A percentile compares a stretch with the other conserved stretches of the same genome.
These are phyloP conservation scores for Lordiphosa clarofinis DNA, from an alignment of 1,140 invertebrate genomes.

Conservation along the genomic window DNA sequence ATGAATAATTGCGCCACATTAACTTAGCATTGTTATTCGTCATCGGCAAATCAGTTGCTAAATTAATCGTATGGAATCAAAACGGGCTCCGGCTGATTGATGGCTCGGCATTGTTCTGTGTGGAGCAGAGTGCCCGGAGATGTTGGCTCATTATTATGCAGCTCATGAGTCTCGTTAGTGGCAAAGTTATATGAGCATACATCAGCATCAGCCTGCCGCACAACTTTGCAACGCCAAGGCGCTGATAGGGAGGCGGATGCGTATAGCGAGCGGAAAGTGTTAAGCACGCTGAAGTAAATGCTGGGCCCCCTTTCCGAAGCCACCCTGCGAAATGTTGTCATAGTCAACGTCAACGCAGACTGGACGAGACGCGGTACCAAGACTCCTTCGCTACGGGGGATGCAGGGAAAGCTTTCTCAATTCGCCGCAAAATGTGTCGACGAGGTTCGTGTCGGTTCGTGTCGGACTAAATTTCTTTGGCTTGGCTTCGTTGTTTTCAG, in stretches of 20 bases:
- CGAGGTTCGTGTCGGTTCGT: slow-evolving; percentile 33
- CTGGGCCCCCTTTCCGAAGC: slow-evolving; percentile 30
- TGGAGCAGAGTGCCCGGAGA: background rate
- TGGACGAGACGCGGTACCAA: background rate
- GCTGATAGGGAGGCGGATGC: slow-evolving; percentile 1
- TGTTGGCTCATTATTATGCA: slow-evolving; percentile 60
- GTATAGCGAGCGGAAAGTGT: slow-evolving; percentile 62
- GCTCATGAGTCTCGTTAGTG: slow-evolving; percentile 75
- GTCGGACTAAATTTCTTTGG: slow-evolving; percentile 11
- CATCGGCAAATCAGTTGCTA: slow-evolving; percentile 67
- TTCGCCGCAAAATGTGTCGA: slow-evolving; percentile 54
- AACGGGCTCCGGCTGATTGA: slow-evolving; percentile 52
- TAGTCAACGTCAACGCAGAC: slow-evolving; percentile 7
- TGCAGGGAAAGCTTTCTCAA: slow-evolving; percentile 27
- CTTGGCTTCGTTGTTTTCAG: slow-evolving; percentile 29
- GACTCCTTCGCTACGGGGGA: background rate
- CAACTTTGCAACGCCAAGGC: slow-evolving; percentile 34
- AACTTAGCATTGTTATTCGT: slow-evolving; percentile 67
- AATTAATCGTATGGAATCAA: slow-evolving; percentile 73
- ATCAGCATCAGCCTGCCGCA: slow-evolving; percentile 69
- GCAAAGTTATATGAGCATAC: slow-evolving; percentile 77
- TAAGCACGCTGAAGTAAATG: slow-evolving; percentile 70
- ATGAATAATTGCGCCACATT: slow-evolving; percentile 73
- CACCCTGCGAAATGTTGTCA: slow-evolving; percentile 13
- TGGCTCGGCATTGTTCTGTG: slow-evolving; percentile 12